These are phyloP conservation scores for Malurus cyaneus DNA, from an alignment of 2,113 vertebrate genomes.

Conservation along the genomic window DNA sequence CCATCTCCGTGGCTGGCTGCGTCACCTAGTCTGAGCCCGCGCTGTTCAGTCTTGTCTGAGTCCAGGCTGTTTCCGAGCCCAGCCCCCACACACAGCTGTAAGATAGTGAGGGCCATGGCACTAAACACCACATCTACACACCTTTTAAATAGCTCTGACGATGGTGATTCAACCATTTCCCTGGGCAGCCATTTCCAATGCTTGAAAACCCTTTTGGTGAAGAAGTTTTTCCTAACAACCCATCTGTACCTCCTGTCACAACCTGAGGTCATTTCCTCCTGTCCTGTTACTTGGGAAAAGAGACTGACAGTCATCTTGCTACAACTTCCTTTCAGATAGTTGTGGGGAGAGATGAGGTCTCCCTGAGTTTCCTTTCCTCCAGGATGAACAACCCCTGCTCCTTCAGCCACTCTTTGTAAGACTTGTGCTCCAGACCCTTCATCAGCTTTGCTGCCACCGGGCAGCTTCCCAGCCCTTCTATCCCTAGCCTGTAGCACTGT, in stretches of 20 bases:
- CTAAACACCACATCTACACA: background rate
- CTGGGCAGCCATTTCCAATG: background rate
- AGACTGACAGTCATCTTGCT: rapidly evolving
- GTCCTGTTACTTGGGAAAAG: background rate
- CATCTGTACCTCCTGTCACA: background rate
- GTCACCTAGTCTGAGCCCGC: too few species aligned
- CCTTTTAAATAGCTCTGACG: background rate
- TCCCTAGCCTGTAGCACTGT: too few species aligned
- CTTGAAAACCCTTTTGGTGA: rapidly evolving
- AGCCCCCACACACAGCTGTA: too few species aligned
- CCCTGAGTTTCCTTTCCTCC: background rate
- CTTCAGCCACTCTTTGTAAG: background rate
- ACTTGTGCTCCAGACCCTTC: background rate
- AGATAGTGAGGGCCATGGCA: too few species aligned
- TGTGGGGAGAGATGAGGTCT: background rate
- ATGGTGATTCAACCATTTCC: background rate
- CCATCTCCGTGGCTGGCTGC: too few species aligned
- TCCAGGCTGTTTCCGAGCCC: too few species aligned
- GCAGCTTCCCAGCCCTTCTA: background rate
- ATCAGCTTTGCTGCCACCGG: background rate
- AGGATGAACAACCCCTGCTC: background rate
- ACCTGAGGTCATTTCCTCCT: background rate
- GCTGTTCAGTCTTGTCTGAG: too few species aligned
- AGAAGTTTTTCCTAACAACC: background rate
- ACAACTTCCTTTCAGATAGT: background rate